These are phyloP conservation scores for Himalopsyche tibetana DNA, from an alignment of 2,888 invertebrate genomes.

Conservation along the genomic window DNA sequence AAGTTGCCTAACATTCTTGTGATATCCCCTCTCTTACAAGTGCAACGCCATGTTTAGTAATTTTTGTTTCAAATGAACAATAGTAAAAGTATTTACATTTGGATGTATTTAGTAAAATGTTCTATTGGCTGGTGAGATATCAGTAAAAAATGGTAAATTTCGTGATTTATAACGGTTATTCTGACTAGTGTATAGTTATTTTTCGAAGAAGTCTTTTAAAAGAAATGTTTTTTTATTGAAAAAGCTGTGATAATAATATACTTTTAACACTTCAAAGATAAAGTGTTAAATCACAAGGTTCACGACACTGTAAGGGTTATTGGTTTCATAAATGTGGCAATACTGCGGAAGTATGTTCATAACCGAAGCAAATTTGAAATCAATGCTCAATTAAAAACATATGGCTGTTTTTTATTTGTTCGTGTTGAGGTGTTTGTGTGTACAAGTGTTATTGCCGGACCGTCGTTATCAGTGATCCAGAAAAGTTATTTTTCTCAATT, in stretches of 20 bases:
- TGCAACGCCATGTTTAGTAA: conserved; percentile 12
- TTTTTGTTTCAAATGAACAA: neutral
- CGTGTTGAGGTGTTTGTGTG: neutral
- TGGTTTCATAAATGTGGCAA: neutral
- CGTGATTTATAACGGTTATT: too few relatives aligned
- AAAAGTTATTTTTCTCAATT: conserved; percentile 1
- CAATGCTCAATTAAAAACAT: conserved; percentile 22
- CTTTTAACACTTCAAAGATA: too few relatives aligned
- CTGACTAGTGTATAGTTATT: too few relatives aligned
- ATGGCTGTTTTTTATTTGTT: conserved; percentile 11
- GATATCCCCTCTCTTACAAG: neutral
- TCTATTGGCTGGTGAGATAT: too few relatives aligned
- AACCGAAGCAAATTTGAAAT: neutral
- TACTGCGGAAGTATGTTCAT: neutral
- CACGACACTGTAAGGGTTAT: neutral
- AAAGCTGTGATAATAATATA: too few relatives aligned
- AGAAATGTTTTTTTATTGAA: too few relatives aligned
- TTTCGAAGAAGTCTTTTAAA: too few relatives aligned
- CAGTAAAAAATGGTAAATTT: too few relatives aligned
- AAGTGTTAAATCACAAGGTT: too few relatives aligned
- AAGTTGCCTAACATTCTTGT: neutral
- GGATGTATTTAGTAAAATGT: too few relatives aligned
- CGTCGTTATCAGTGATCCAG: conserved; percentile 29
- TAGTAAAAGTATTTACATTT: neutral
- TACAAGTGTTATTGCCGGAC: neutral